Conservation (phyloP, 2,888 invertebrate genomes). For the Alcis repandata region DNA sequence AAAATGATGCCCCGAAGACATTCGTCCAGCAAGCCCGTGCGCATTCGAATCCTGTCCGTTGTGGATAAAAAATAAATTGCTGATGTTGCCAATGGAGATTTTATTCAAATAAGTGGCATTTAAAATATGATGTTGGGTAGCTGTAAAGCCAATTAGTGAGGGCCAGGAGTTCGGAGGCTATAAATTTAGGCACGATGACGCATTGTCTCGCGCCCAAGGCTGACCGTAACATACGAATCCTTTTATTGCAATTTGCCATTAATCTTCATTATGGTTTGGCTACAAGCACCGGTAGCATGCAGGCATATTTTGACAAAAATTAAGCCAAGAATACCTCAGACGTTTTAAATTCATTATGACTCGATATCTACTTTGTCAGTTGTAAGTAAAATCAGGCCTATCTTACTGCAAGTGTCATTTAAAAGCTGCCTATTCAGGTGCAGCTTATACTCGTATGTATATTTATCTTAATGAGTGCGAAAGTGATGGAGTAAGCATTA, state of each 20-base stretch:
- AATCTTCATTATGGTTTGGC: conserved; percentile 48
- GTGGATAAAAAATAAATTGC: conserved; percentile 49
- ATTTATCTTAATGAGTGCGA: no score
- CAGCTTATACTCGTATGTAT: no score
- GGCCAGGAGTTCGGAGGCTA: conserved; percentile 56
- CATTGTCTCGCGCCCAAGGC: conserved; percentile 51
- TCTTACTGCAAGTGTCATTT: no score
- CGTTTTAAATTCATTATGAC: no score
- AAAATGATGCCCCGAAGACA: conserved; percentile 56
- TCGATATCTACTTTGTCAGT: no score
- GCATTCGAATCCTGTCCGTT: conserved; percentile 39
- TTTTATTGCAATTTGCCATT: conserved; percentile 44
- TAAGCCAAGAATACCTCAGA: no score
- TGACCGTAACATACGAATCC: conserved; percentile 57
- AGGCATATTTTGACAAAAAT: not conserved
- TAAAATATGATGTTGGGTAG: conserved; percentile 53
- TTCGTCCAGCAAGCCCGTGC: conserved; percentile 36
- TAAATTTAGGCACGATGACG: conserved; percentile 67
- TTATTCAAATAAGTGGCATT: conserved; percentile 61
- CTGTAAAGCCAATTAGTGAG: conserved; percentile 61
- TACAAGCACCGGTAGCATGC: conserved; percentile 10
- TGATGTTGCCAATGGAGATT: conserved; percentile 53
- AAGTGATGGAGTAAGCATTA: no score
- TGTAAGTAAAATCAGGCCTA: no score
- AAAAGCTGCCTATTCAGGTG: no score